A percentile compares a stretch with the other conserved stretches of the same genome.
Evolutionary conservation across 2,888 invertebrate genomes (phyloP).

Genomic region (Trachelus stipa): DNA sequence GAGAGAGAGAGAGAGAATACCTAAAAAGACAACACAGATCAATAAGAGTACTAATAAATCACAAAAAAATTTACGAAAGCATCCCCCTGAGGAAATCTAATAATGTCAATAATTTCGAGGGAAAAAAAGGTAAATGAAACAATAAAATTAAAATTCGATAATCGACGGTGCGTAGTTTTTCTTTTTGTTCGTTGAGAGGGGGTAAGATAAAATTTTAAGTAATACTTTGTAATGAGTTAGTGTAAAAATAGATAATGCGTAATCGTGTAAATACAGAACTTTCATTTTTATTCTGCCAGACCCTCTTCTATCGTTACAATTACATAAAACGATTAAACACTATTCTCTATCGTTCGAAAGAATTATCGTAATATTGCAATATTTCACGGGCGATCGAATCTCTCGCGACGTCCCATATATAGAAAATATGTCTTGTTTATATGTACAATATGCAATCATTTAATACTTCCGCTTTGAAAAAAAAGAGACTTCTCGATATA

Average conservation of each 20-base stretch:
- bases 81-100: background rate
- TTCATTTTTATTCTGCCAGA: constrained; percentile 66
- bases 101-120: background rate
- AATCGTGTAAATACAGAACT: constrained; percentile 63
- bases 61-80: background rate
- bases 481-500: constrained; percentile 50
- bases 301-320: constrained; percentile 64
- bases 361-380: constrained; percentile 67
- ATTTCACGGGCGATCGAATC: constrained; percentile 62
- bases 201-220: background rate
- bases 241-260: constrained; percentile 10
- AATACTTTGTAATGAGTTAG: background rate
- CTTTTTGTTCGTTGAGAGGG: background rate
- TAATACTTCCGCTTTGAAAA: constrained; percentile 57
- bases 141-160: background rate
- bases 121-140: background rate
- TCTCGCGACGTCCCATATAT: constrained; percentile 62
- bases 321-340: constrained; percentile 67
- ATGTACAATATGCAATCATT: constrained; percentile 65
- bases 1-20: background rate
- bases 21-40: background rate
- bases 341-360: constrained; percentile 64
- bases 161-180: background rate
- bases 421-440: constrained; percentile 67
- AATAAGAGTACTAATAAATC: background rate